Evolutionary conservation across 2,113 vertebrate species (phyloP).

Genomic region (Hassar affinis): DNA sequence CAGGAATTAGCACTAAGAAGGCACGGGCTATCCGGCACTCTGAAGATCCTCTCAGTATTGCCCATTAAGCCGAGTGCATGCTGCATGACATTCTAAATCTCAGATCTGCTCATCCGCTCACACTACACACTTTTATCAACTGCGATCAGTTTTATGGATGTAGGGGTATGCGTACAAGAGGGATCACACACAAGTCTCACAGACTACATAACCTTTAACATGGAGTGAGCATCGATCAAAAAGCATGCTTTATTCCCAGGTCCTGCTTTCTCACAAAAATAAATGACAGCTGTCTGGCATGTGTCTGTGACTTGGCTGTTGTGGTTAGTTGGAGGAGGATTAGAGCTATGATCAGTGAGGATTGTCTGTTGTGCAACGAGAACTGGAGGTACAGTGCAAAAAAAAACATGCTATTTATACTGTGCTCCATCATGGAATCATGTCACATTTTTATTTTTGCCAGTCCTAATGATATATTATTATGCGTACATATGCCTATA

Average conservation of each 20-base stretch:
- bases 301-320: not conserved
- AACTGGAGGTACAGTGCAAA: not conserved
- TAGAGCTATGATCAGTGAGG: not conserved
- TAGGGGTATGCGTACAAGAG: not conserved
- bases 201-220: not conserved
- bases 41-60: constrained; percentile 24
- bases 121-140: not conserved
- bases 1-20: constrained; percentile 31
- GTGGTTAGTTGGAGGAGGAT: not conserved
- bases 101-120: not conserved
- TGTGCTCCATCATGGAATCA: not conserved
- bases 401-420: not conserved
- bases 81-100: not conserved
- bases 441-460: not conserved
- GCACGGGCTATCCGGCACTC: constrained; percentile 18
- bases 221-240: not conserved
- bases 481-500: not conserved
- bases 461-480: too few species aligned
- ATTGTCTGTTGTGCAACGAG: not conserved
- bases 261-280: not conserved
- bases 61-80: not conserved
- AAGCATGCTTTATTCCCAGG: not conserved
- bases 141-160: not conserved
- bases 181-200: not conserved
- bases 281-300: not conserved